These are phyloP conservation scores for Drosophila lowei DNA, from an alignment of 1,140 invertebrate genomes.

Conservation along the genomic window DNA sequence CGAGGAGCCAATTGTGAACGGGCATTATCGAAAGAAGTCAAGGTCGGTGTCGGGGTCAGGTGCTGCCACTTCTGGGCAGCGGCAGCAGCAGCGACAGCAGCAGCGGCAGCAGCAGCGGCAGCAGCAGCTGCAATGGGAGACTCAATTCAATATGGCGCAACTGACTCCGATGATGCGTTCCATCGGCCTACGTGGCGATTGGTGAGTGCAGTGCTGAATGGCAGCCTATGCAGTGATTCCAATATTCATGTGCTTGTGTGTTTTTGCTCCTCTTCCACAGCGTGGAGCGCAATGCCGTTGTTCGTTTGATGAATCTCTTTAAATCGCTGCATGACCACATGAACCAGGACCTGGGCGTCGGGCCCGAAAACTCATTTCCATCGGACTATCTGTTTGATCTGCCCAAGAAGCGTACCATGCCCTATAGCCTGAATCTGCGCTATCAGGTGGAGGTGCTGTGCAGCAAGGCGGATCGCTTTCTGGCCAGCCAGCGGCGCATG, in stretches of 20 bases:
- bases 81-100: constrained; percentile 15
- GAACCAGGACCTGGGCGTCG: constrained; percentile 26
- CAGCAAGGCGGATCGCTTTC: constrained; percentile 59
- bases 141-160: constrained; percentile 12
- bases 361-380: constrained; percentile 35
- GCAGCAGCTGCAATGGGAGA: constrained; percentile 47
- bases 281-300: constrained; percentile 28
- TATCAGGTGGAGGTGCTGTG: constrained; percentile 65
- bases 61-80: not conserved
- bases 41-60: not conserved
- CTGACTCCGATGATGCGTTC: not conserved
- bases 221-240: not conserved
- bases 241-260: not conserved
- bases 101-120: constrained; percentile 23
- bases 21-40: constrained; percentile 24
- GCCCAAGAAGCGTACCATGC: constrained; percentile 42
- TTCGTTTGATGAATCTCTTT: constrained; percentile 58
- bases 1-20: not conserved
- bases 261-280: constrained; percentile 12
- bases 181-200: constrained; percentile 9
- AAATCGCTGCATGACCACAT: constrained; percentile 60
- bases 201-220: constrained; percentile 61
- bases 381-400: constrained; percentile 45
- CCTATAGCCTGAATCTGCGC: constrained; percentile 52
- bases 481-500: constrained; percentile 27